phyloP scores from a whole-genome alignment of 2,113 vertebrate genomes.

The Pagrus major region DNA sequence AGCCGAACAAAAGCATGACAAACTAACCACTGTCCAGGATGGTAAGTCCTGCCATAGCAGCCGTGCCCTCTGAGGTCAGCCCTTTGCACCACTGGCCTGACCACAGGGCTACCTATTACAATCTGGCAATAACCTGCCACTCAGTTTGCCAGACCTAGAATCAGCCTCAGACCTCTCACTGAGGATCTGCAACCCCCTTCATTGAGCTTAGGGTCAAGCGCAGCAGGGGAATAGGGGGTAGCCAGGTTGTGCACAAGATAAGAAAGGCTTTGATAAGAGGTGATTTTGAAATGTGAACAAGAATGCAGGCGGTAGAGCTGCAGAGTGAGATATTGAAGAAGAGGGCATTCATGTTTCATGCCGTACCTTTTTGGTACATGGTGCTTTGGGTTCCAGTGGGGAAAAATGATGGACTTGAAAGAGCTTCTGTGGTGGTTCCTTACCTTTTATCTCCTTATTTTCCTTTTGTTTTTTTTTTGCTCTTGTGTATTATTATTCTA shows the following conservation, averaged over 20 bases:
- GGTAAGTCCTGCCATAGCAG: not conserved
- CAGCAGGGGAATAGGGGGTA: not conserved
- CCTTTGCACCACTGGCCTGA: not conserved
- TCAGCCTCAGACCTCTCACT: slow-evolving; percentile 15
- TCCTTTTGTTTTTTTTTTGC: slow-evolving; percentile 42
- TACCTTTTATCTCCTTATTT: slow-evolving; percentile 3
- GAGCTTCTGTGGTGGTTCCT: slow-evolving; percentile 1
- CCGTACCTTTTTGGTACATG: not conserved
- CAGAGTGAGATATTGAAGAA: slow-evolving; percentile 36
- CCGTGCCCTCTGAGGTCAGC: not conserved
- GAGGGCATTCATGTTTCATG: slow-evolving; percentile 6
- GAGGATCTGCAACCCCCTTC: slow-evolving; percentile 17
- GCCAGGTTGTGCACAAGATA: slow-evolving; percentile 32
- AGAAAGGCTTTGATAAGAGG: slow-evolving; percentile 46
- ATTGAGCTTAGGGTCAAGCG: slow-evolving; percentile 34
- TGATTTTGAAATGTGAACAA: slow-evolving; percentile 29
- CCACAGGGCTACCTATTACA: not conserved
- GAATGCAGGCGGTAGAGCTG: slow-evolving; percentile 8
- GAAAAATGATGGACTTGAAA: slow-evolving; percentile 43
- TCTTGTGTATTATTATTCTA: slow-evolving; percentile 49
- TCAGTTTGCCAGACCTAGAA: not conserved
- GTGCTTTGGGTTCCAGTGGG: slow-evolving; percentile 4
- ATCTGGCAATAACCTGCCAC: slow-evolving; percentile 18
- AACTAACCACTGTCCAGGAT: no score
- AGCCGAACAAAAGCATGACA: not conserved